Evolutionary conservation across 2,888 invertebrate species (phyloP).

Genomic region (Acleris sparsana): DNA sequence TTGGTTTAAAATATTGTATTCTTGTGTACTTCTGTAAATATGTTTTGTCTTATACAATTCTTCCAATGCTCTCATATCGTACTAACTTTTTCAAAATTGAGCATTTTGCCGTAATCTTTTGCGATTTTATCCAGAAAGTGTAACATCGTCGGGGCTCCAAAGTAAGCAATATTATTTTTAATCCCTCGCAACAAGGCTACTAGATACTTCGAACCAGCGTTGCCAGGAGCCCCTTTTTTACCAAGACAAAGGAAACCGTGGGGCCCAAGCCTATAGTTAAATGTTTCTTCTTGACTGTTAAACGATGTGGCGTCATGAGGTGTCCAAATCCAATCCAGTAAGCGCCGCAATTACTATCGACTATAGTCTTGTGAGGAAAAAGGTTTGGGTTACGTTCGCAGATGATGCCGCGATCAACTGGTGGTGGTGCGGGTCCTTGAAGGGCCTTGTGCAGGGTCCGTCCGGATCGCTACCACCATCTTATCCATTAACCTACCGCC

Average conservation of each 20-base stretch:
- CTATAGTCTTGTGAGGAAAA: neutral
- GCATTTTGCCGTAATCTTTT: slow-evolving; percentile 1
- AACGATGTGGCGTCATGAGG: neutral
- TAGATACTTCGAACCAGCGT: slow-evolving; percentile 7
- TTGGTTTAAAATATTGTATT: neutral
- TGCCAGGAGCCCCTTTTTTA: slow-evolving; percentile 1
- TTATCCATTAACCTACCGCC: too few relatives aligned
- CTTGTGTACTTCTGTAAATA: too few relatives aligned
- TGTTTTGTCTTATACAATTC: too few relatives aligned
- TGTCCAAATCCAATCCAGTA: too few relatives aligned
- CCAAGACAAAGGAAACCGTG: slow-evolving; percentile 13
- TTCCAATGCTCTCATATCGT: neutral
- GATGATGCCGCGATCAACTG: neutral
- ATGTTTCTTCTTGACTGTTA: neutral
- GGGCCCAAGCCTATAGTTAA: slow-evolving; percentile 5
- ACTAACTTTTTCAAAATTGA: slow-evolving; percentile 7
- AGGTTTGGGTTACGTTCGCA: neutral
- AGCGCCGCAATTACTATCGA: slow-evolving; percentile 1
- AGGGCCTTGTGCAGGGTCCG: too few relatives aligned
- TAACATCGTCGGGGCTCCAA: slow-evolving; percentile 10
- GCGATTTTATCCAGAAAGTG: neutral
- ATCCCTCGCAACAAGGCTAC: slow-evolving; percentile 8
- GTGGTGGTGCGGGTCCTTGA: too few relatives aligned
- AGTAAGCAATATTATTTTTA: slow-evolving; percentile 4
- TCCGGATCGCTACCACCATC: too few relatives aligned